Base-by-base conservation (phyloP, 2,888 invertebrate genomes). In the Pemphredon lugubris region DNA sequence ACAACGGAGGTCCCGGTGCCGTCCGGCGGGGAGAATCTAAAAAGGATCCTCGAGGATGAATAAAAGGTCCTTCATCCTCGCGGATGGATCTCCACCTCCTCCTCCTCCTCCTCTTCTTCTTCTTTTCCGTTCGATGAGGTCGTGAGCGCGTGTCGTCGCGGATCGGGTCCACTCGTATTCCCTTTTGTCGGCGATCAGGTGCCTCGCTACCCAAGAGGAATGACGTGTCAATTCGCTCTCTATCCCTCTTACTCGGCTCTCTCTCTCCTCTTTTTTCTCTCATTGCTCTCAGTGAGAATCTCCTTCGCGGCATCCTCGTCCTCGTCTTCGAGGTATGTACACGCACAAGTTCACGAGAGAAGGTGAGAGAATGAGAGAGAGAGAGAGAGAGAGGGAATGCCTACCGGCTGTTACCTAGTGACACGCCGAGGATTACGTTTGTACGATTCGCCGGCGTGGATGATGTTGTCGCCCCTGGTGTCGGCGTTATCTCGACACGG, bases 391-490 rank as follows among this genome's bases (percentile, higher is more conserved):
- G 37, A 44, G 37, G 14, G 50, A 55, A 40, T 79, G 84, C 83
- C 83, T 82, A 82, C 82, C 78, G 81, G 82, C 82, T 83, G 83
- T 84, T 83, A 81, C 83, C 81, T 82, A 86, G 83, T 82, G 84
- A 85, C 84, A 82, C 78, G 79, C 68, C 76, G 84, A 71, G 87
- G 83, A 86, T 87, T 87, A 86, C 87, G 85, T 86, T 87, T 84
- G 86, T 85, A 84, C 81, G 78, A 83, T 85, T 85, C 82, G 82
- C 85, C 84, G 81, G 82, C 80, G 80, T 79, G 84, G 85, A 88
- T 88, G 88, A 88, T 88, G 88, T 87, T 88, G 88, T 88, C 87
- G 86, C 84, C 87, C 83, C 82, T 86, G 87, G 87, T 88, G 88
- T 88, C 86, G 86, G 83, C 83, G 81, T 87, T 88, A 88, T 88